Evolutionary conservation across 2,797 vertebrate genomes (phyloP).

Genomic region (Neosilurus hyrtlii): DNA sequence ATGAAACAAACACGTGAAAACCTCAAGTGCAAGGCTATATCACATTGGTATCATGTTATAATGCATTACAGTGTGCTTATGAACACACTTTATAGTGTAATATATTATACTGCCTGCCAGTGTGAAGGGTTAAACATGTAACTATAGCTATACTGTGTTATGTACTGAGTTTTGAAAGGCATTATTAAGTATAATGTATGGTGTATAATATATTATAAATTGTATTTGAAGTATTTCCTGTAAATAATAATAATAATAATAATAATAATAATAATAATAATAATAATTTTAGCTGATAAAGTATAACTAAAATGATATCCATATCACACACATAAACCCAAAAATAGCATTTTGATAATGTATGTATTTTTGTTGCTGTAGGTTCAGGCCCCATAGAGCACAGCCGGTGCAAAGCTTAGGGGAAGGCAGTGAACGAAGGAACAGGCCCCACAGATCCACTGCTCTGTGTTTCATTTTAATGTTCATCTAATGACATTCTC

Average conservation of each 20-base stretch:
- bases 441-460: constrained; percentile 63
- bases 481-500: constrained; percentile 82
- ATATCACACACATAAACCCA: neutral
- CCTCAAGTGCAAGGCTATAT: neutral
- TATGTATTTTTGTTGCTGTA: constrained; percentile 11
- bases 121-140: neutral
- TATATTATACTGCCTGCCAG: neutral
- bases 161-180: neutral
- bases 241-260: too few relatives aligned
- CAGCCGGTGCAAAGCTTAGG: constrained; percentile 52
- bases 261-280: too few relatives aligned
- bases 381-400: constrained; percentile 60
- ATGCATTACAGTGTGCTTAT: neutral
- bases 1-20: too few relatives aligned
- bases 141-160: neutral
- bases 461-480: constrained; percentile 81
- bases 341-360: constrained; percentile 6
- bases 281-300: neutral
- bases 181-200: neutral
- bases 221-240: neutral
- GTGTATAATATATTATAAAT: neutral
- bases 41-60: neutral
- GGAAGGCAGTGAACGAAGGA: constrained; percentile 45
- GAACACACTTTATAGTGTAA: neutral
- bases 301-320: neutral